Evolutionary conservation across 1,140 invertebrate genomes (phyloP).

Genomic region (Fragariocoptes setiger): DNA sequence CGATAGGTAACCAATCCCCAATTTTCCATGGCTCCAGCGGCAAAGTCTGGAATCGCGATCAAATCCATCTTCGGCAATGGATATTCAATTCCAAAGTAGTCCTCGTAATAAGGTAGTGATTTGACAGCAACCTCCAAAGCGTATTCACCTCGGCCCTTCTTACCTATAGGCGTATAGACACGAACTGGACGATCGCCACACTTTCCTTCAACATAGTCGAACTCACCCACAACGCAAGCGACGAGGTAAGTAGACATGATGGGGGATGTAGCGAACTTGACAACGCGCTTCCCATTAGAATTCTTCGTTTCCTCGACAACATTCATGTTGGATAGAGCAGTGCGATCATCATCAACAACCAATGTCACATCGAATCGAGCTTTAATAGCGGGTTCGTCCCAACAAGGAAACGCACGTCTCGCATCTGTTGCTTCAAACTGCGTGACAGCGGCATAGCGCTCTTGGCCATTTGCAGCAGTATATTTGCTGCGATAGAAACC

Average conservation of each 20-base stretch:
- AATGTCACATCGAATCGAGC: slow-evolving; percentile 71
- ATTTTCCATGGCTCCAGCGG: slow-evolving; percentile 49
- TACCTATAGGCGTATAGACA: slow-evolving; percentile 67
- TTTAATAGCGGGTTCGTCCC: slow-evolving; percentile 84
- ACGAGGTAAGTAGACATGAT: slow-evolving; percentile 88
- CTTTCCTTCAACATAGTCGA: slow-evolving; percentile 53
- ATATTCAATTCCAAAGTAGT: slow-evolving; percentile 35
- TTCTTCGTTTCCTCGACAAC: slow-evolving; percentile 13
- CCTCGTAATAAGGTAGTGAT: slow-evolving; percentile 9
- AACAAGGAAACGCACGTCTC: slow-evolving; percentile 70
- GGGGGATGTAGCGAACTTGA: slow-evolving; percentile 52
- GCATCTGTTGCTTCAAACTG: slow-evolving; percentile 72
- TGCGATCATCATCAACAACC: slow-evolving; percentile 29
- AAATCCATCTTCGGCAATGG: slow-evolving; percentile 81
- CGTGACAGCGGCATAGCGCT: slow-evolving; percentile 52
- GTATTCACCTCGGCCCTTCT: slow-evolving; percentile 65
- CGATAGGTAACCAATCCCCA: slow-evolving; percentile 55
- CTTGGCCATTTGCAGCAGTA: slow-evolving; percentile 27
- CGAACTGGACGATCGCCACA: slow-evolving; percentile 45
- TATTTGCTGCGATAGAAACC: slow-evolving; percentile 77
- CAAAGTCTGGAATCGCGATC: slow-evolving; percentile 60
- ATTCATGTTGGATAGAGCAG: slow-evolving; percentile 73
- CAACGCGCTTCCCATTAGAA: slow-evolving; percentile 21
- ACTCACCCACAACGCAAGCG: slow-evolving; percentile 68
- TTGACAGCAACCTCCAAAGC: slow-evolving; percentile 29